Evolutionary conservation across 2,888 invertebrate genomes (phyloP).

Genomic region (Dasysyrphus albostriatus): DNA sequence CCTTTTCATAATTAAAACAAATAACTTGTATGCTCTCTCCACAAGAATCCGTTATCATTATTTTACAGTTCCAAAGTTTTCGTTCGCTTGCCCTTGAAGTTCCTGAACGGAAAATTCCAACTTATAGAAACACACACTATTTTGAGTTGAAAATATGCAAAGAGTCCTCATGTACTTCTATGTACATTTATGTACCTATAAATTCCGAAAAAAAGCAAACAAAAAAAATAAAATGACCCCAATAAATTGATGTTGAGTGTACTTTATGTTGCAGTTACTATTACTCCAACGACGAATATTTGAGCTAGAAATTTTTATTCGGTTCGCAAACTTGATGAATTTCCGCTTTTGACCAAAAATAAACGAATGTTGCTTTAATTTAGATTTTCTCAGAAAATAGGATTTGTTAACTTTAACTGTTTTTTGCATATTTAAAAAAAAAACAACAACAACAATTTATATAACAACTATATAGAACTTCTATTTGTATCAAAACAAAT

Average conservation of each 20-base stretch:
- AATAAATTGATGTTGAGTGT: background rate
- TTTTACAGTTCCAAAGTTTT: too few species aligned
- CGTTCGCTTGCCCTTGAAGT: too few species aligned
- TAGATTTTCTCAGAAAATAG: constrained; percentile 29
- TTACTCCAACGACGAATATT: constrained; percentile 19
- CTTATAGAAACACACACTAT: too few species aligned
- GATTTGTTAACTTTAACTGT: background rate
- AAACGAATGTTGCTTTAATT: constrained; percentile 49
- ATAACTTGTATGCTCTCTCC: too few species aligned
- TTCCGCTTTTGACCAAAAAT: constrained; percentile 34
- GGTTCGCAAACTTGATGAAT: constrained; percentile 54
- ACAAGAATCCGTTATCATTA: too few species aligned
- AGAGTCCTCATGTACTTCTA: too few species aligned
- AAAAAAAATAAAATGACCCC: background rate
- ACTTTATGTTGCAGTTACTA: background rate
- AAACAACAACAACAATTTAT: background rate
- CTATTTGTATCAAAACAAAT: background rate
- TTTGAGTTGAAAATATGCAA: too few species aligned
- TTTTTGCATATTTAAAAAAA: background rate
- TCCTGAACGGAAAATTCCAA: too few species aligned
- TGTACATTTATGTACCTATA: too few species aligned
- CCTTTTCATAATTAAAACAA: too few species aligned
- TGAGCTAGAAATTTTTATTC: constrained; percentile 47
- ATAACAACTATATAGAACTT: background rate
- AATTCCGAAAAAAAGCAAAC: background rate